phyloP scores from a whole-genome alignment of 2,888 invertebrate species.

The Schizaphis graminum region DNA sequence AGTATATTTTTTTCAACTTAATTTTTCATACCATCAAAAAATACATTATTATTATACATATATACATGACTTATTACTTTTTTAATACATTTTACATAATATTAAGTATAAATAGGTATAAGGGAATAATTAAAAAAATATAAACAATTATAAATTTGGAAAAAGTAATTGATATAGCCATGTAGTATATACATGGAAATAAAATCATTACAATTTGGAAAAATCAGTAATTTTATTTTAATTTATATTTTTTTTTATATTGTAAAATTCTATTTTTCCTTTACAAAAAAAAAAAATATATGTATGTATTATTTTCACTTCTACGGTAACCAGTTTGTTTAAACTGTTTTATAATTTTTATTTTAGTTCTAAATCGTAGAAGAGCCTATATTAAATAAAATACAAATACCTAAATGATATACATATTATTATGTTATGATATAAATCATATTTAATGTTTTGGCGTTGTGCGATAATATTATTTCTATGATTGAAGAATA shows the following conservation, averaged over 20 bases:
- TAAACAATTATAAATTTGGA: background rate
- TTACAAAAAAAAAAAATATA: background rate
- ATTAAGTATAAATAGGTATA: background rate
- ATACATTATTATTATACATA: background rate
- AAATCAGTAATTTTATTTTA: background rate
- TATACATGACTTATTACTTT: too few species aligned
- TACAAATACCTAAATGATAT: background rate
- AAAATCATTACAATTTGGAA: background rate
- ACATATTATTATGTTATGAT: background rate
- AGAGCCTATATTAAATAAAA: background rate
- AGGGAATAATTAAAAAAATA: too few species aligned
- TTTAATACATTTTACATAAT: background rate
- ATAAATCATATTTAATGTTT: background rate
- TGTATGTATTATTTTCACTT: background rate
- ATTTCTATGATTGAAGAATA: slow-evolving; percentile 1
- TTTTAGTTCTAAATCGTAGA: background rate
- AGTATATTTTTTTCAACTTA: background rate
- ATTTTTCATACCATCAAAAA: background rate
- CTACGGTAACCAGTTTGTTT: background rate
- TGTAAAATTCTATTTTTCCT: background rate
- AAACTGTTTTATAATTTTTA: background rate
- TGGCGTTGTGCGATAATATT: background rate
- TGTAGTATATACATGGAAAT: background rate
- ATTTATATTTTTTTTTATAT: background rate
- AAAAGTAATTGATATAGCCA: background rate